Base-by-base conservation (phyloP, 2,888 invertebrate genomes). In the Sinopyrophorus schimmeli region DNA sequence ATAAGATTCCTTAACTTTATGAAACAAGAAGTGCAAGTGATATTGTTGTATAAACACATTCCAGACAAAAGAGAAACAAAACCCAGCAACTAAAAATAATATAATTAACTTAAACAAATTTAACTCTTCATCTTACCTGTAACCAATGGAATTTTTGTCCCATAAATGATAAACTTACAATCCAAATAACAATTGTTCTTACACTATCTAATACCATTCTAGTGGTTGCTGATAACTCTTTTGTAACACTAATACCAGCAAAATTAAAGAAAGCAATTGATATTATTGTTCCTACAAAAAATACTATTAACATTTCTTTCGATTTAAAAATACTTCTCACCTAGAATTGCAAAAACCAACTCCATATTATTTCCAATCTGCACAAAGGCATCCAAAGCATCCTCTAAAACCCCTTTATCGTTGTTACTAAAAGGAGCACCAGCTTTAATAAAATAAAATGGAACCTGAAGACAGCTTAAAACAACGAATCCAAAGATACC, bases 201-300 rank as follows among this genome's bases (percentile, higher is more conserved):
- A 58, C 78, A 38, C 88, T 89, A 69, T 95, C 94, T 31, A 94
- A 76, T 6, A 95, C 87, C 87, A 93, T 89, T 54, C 94, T 79
- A 2, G 92, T 91, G 0, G 92, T 93, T 1, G 96, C 94, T 1
- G 91, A 94, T 64, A 94, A 81, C 71, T 94, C 92, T 74, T 95
- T 96, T 0, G 94, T 92, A 2, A 97, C 89, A 66, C 89, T 89
- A 54, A 95, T 84, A 5, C 93, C 93, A 55, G 92, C 86, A 72
- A 90, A 95, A 72, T 92, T 94, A 77, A 95, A 95, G 75, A 94
- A 89, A 0, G 95, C 92, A 58, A 95, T 94, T 37, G 92, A 92
- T 14, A 92, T 65, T 12, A 89, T 77, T 1, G 88, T 91, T 47
- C 89, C 90, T 81, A 76, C 3, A 31, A 40, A 10, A 26, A 11